Percentiles rank a stretch among this genome's conserved stretches.
Conservation (phyloP, 2,797 vertebrate genomes). For the Oophaga sylvatica region DNA sequence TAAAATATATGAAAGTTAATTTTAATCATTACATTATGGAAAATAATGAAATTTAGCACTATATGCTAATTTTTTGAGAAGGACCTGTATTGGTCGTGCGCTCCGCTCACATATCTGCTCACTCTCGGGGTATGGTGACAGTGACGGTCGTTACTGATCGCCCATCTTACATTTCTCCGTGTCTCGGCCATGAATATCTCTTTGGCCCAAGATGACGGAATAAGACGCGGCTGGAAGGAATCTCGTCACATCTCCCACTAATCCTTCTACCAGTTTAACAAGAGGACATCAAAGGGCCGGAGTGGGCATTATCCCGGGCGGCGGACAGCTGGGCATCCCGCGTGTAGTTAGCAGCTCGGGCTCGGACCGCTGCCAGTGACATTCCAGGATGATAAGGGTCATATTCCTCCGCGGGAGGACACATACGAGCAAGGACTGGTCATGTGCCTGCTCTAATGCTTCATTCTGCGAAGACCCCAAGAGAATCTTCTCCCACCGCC, state of each 20-base stretch:
- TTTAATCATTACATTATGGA: too few species aligned
- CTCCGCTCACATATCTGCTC: too few species aligned
- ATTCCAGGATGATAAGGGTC: constrained; percentile 8
- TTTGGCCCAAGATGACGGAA: not conserved
- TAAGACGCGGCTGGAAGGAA: constrained; percentile 26
- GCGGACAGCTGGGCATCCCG: constrained; percentile 31
- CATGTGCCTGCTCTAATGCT: not conserved
- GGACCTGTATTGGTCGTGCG: too few species aligned
- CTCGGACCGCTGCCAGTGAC: not conserved
- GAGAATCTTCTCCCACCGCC: not conserved
- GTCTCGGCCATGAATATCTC: too few species aligned
- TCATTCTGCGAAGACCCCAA: not conserved
- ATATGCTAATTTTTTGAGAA: too few species aligned
- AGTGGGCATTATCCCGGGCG: not conserved
- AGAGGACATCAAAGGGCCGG: constrained; percentile 22
- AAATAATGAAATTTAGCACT: too few species aligned
- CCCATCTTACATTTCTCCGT: too few species aligned
- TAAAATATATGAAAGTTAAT: too few species aligned
- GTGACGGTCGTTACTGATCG: too few species aligned
- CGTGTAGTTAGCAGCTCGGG: constrained; percentile 15
- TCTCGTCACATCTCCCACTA: constrained; percentile 34
- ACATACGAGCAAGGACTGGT: not conserved
- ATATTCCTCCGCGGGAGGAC: not conserved
- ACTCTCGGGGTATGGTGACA: too few species aligned
- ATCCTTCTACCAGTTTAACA: constrained; percentile 35